Evolutionary conservation across 2,888 invertebrate genomes (phyloP), one percentile per base, ranked within the genome.

Genomic region (Eustalomyia histrio): DNA sequence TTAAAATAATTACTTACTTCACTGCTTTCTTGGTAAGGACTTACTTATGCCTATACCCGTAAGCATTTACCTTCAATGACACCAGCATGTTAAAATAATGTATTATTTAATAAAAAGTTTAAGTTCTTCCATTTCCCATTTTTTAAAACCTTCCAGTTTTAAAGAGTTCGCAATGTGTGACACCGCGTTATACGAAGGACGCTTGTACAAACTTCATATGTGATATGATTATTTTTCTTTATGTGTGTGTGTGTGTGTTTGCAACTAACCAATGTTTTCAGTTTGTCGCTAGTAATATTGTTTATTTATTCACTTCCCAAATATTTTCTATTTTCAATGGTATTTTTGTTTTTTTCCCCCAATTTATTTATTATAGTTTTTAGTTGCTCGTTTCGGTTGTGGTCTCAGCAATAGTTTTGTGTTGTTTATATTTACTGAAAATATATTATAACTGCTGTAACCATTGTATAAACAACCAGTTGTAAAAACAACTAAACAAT

Each of bases 271-370:
- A 74, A 33, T 65, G 7, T 69, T 55, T 63, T 55, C 67, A 58
- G 63, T 73, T 75, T 72, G 63, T 76, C 50, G 24, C 35, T 58
- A 47, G 24, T 73, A 60, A 47, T 76, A 76, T 76, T 39, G 58
- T 76, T 68, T 72, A 63, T 68, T 80, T 76, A 73, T 72, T 80
- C 58, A 68, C 52, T 76, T 80, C 16, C 57, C 21, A 61, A 72
- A 57, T 35, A 64, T 68, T 79, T 74, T 58, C 58, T 57, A 50
- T 63, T 43, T 61, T 67, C 47, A 33, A 12, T 61, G 21, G 2
- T 35, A 17, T 9, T 63, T 33, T 63, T 57, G 50, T n/a, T 69
- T 60, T 60, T 52, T n/a, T n/a, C n/a, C n/a, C 14, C 35, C 52
- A 52, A 52, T 52, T 53, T 39, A 39, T 33, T 29, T 39, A 29